Evolutionary conservation across 2,797 vertebrate species (phyloP).

Genomic region (Acropternis orthonyx): DNA sequence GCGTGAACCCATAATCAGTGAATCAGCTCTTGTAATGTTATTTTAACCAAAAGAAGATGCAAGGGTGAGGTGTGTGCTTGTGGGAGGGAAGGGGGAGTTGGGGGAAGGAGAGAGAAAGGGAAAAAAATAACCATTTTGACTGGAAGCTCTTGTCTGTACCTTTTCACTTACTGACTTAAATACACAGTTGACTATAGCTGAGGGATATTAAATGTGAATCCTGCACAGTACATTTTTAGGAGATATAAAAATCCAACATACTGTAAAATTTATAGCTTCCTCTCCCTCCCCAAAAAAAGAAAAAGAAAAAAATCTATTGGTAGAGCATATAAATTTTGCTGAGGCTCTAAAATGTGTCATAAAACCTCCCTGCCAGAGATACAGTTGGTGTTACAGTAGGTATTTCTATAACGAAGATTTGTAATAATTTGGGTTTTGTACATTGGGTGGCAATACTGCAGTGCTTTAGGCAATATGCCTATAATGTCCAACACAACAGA

Average conservation of each 20-base stretch:
- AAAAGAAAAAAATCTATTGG: slow-evolving; percentile 45
- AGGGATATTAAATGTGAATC: slow-evolving; percentile 66
- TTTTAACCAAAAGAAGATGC: not conserved
- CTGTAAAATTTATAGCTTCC: slow-evolving; percentile 74
- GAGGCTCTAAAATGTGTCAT: slow-evolving; percentile 73
- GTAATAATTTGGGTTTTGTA: slow-evolving; percentile 73
- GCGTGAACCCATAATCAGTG: not conserved
- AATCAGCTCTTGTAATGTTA: not conserved
- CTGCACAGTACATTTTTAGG: slow-evolving; percentile 68
- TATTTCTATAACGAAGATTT: slow-evolving; percentile 62
- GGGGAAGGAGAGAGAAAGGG: not conserved
- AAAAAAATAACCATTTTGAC: slow-evolving; percentile 35
- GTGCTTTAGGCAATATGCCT: slow-evolving; percentile 49
- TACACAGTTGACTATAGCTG: slow-evolving; percentile 60
- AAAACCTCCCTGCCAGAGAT: slow-evolving; percentile 74
- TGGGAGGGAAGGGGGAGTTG: not conserved
- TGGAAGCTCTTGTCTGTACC: slow-evolving; percentile 23
- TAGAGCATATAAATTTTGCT: slow-evolving; percentile 74
- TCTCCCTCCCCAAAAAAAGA: slow-evolving; percentile 34
- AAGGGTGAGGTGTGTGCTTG: not conserved
- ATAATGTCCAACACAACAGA: slow-evolving; percentile 59
- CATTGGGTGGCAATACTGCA: slow-evolving; percentile 59
- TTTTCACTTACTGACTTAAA: slow-evolving; percentile 66
- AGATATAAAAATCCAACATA: slow-evolving; percentile 72
- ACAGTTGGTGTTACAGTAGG: slow-evolving; percentile 69